phyloP scores from a whole-genome alignment of 2,113 vertebrate species.

The Polypterus senegalus region DNA sequence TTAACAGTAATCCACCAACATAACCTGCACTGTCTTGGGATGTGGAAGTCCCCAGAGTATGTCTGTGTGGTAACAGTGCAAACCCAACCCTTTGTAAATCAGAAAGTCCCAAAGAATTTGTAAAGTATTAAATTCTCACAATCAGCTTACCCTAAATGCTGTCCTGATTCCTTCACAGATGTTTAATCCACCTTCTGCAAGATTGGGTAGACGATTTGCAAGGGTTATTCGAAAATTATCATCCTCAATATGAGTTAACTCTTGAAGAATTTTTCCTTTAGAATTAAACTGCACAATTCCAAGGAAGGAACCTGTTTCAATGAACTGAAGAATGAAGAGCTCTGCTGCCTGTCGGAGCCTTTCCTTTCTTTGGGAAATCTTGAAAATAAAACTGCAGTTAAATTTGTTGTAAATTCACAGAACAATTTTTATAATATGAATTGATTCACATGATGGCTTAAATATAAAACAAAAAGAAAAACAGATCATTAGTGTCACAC shows the following conservation, averaged over 20 bases:
- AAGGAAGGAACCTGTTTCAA: constrained; percentile 34
- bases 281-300: constrained; percentile 28
- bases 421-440: too few relatives aligned
- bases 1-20: too few relatives aligned
- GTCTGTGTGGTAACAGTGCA: too few relatives aligned
- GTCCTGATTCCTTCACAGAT: constrained; percentile 15
- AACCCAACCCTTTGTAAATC: too few relatives aligned
- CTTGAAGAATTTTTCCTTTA: neutral
- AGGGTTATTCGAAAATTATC: constrained; percentile 7
- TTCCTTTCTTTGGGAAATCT: constrained; percentile 19
- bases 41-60: too few relatives aligned
- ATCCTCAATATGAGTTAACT: constrained; percentile 10
- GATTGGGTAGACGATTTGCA: neutral
- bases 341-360: constrained; percentile 35
- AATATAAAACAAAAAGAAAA: neutral
- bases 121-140: neutral
- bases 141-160: constrained; percentile 13
- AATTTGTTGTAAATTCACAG: too few relatives aligned
- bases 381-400: neutral
- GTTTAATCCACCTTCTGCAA: accelerated
- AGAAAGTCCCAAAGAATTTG: too few relatives aligned
- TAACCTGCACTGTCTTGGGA: too few relatives aligned
- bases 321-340: constrained; percentile 39
- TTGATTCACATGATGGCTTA: neutral
- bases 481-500: constrained; percentile 1